A percentile compares a stretch with the other conserved stretches of the same genome.
These are phyloP conservation scores for Apeira syringaria DNA, from an alignment of 2,888 invertebrate genomes.

Conservation along the genomic window DNA sequence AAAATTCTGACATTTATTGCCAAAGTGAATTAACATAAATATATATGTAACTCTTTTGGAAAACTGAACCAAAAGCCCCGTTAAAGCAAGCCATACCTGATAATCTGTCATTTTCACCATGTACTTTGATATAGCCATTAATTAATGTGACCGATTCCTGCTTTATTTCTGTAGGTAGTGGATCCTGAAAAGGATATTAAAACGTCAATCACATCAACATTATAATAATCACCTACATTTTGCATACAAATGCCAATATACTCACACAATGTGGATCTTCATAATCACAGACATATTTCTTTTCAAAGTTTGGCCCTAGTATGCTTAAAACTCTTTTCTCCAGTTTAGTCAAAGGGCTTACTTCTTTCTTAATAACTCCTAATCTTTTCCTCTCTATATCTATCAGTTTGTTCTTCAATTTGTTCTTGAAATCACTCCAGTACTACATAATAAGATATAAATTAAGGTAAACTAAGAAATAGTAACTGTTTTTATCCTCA, in stretches of 20 bases:
- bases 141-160: slow-evolving; percentile 46
- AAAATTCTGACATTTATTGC: no score
- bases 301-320: slow-evolving; percentile 57
- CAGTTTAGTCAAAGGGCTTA: slow-evolving; percentile 52
- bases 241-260: no score
- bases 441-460: slow-evolving; percentile 45
- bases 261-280: slow-evolving; percentile 43
- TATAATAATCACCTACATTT: no score
- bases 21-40: no score
- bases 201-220: no score
- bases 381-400: slow-evolving; percentile 44
- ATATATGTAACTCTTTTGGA: no score
- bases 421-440: slow-evolving; percentile 70
- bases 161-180: slow-evolving; percentile 50
- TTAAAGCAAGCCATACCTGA: slow-evolving; percentile 48
- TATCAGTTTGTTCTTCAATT: slow-evolving; percentile 58
- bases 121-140: slow-evolving; percentile 37
- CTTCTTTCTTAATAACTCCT: slow-evolving; percentile 39
- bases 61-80: no score
- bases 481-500: no score
- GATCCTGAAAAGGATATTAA: slow-evolving; percentile 44
- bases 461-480: no score
- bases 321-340: slow-evolving; percentile 58
- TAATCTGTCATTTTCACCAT: slow-evolving; percentile 42
- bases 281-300: slow-evolving; percentile 36